Evolutionary conservation across 2,888 invertebrate genomes (phyloP), one percentile per base, ranked within the genome.

Genomic region (Aelia acuminata): DNA sequence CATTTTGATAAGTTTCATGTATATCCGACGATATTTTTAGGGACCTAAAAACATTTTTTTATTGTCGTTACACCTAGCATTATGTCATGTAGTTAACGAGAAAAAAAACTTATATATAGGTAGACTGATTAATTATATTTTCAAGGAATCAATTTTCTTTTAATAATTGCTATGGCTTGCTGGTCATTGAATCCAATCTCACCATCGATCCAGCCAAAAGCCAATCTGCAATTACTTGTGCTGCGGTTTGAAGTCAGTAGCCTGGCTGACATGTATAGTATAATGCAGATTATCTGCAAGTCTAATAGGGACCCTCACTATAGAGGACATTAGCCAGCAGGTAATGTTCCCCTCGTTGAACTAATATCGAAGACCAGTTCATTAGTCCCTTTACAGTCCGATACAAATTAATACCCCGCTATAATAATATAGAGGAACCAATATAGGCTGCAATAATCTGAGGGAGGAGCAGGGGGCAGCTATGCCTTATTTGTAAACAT

Each of bases 271-370:
- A 8, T 70, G 63, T 70, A 70, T 35, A 70, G 18, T 70, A 20
- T 70, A 70, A 70, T 70, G 63, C 63, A 35, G 7, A 35, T 35
- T 70, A 70, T 70, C 63, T 70, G 63, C 63, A 70, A 70, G 63
- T 70, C 63, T 70, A 70, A 70, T 70, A 35, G 63, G 18, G 11
- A 26, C 4, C 26, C 26, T 3, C 15, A 53, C n/a, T 43, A 43
- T 43, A 31, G 10, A 20, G 63, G 8, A 70, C 63, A 70, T 20
- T 7, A 35, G 5, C 35, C 20, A 26, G 3, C 63, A 35, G 31
- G 31, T 7, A 35, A 2, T n/a, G n/a, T 20, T 7, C 35, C 22
- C 1, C 63, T 70, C n/a, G 63, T 70, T 35, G 31, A 35, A 70
- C 35, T 70, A 70, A 70, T 70, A 70, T 35, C 63, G 1, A 18